These are phyloP conservation scores for Triplophysa dalaica DNA, from an alignment of 2,113 vertebrate species.

Conservation along the genomic window DNA sequence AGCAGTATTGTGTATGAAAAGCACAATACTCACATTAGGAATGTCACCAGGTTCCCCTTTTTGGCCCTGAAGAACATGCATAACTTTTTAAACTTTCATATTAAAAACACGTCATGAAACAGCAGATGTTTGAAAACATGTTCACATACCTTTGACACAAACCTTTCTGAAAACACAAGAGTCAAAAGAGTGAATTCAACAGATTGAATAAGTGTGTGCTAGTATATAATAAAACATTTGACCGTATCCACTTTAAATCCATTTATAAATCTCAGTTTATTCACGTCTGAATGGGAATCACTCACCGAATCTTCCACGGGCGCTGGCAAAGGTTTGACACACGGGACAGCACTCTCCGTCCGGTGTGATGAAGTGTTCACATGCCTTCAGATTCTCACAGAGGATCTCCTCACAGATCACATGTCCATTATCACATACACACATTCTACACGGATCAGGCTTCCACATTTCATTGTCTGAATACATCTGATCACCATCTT, in stretches of 20 bases:
- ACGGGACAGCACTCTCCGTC: conserved; percentile 89
- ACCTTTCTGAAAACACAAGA: conserved; percentile 37
- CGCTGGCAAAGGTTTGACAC: conserved; percentile 73
- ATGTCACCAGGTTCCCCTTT: conserved; percentile 97
- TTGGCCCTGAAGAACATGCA: conserved; percentile 78
- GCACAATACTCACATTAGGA: conserved; percentile 83
- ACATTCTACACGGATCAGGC: conserved; percentile 71
- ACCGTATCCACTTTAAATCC: background rate
- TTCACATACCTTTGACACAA: conserved; percentile 41
- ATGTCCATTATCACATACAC: conserved; percentile 88
- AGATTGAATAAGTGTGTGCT: too few relatives aligned
- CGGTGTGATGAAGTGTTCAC: conserved; percentile 78
- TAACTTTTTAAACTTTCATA: background rate
- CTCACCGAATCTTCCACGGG: conserved; percentile 68
- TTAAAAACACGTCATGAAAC: too few relatives aligned
- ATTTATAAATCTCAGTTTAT: background rate
- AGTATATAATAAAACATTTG: background rate
- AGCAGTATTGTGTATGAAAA: background rate
- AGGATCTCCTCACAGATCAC: conserved; percentile 88
- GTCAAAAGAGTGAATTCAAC: background rate
- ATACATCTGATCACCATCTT: conserved; percentile 55
- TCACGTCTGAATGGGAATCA: background rate
- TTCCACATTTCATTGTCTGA: conserved; percentile 66
- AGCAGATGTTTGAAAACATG: background rate
- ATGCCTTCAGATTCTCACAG: conserved; percentile 78